A percentile compares a stretch with the other conserved stretches of the same genome.
These are phyloP conservation scores for Malurus alboscapulatus DNA, from an alignment of 2,113 vertebrate genomes.

Conservation along the genomic window DNA sequence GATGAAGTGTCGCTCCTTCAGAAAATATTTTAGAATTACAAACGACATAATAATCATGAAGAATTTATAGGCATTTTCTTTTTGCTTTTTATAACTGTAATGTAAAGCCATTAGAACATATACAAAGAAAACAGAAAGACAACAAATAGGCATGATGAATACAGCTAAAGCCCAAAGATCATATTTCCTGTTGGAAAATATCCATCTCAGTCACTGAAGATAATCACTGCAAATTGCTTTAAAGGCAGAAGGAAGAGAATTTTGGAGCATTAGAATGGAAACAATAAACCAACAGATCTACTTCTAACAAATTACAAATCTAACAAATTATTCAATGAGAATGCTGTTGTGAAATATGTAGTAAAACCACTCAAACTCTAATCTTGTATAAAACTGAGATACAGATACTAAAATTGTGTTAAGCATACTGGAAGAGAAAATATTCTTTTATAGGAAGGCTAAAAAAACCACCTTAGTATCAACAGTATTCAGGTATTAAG, in stretches of 20 bases:
- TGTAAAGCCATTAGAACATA: not conserved
- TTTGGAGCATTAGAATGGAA: not conserved
- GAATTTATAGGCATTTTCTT: not conserved
- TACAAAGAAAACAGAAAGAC: not conserved
- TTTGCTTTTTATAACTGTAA: not conserved
- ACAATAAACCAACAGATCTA: not conserved
- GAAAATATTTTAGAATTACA: not conserved
- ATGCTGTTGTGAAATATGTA: not conserved
- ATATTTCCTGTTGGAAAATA: conserved; percentile 14
- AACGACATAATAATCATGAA: not conserved
- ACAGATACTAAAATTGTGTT: not conserved
- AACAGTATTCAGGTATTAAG: not conserved
- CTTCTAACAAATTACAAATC: not conserved
- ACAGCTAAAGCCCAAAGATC: not conserved
- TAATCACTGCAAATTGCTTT: not conserved
- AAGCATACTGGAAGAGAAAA: not conserved
- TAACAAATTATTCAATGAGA: not conserved
- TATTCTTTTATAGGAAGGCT: not conserved
- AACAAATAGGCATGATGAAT: not conserved
- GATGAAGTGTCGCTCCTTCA: not conserved
- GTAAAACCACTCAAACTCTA: not conserved
- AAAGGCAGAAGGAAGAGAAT: not conserved
- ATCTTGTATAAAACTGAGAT: not conserved
- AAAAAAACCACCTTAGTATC: not conserved
- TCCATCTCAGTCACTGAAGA: not conserved